These are phyloP conservation scores for Alcis repandata DNA, from an alignment of 2,888 invertebrate species.

Conservation along the genomic window DNA sequence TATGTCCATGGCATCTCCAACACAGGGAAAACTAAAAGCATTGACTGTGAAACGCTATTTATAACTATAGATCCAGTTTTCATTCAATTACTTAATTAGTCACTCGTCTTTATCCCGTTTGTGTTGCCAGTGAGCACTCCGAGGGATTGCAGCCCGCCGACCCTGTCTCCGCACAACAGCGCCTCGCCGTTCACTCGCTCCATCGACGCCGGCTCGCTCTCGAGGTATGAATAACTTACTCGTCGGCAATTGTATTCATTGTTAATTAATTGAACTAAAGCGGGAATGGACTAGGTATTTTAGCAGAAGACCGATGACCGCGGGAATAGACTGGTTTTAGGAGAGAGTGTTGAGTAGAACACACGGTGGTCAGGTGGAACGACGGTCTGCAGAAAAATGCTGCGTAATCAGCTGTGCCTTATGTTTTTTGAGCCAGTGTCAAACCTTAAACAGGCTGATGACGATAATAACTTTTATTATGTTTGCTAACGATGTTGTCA, in stretches of 20 bases:
- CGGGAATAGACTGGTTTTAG: too few species aligned
- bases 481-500: background rate
- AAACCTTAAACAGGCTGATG: background rate
- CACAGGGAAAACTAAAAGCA: too few species aligned
- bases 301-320: too few species aligned
- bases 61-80: background rate
- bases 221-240: slow-evolving; percentile 81
- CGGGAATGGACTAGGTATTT: too few species aligned
- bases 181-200: slow-evolving; percentile 91
- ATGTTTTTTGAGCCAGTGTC: background rate
- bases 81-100: background rate
- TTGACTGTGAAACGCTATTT: too few species aligned
- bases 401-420: background rate
- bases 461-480: too few species aligned
- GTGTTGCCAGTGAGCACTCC: slow-evolving; percentile 90
- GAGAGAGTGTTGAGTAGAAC: background rate
- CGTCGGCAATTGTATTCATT: background rate
- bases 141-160: slow-evolving; percentile 94
- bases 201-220: slow-evolving; percentile 89
- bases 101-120: background rate
- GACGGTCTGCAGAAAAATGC: background rate
- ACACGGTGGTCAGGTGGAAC: background rate
- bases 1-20: too few species aligned
- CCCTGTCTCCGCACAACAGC: slow-evolving; percentile 92
- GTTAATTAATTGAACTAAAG: too few species aligned